These are phyloP conservation scores for Dicyrtoma fusca DNA, from an alignment of 2,888 invertebrate species.

Conservation along the genomic window DNA sequence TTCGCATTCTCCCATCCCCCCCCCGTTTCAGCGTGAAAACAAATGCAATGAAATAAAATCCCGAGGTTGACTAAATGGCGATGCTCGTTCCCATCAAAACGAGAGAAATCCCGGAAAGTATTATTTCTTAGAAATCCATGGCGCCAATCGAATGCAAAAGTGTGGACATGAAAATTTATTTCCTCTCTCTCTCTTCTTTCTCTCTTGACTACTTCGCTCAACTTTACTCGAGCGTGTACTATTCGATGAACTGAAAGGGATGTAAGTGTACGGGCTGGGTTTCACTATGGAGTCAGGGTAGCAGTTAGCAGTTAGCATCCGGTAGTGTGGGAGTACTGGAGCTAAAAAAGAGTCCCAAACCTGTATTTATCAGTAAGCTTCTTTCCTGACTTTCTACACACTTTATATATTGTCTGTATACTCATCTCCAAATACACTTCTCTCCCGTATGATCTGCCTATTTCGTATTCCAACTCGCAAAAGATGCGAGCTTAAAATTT, in stretches of 20 bases:
- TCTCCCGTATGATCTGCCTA: too few relatives aligned
- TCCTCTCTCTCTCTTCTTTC: constrained; percentile 20
- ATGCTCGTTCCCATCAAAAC: constrained; percentile 18
- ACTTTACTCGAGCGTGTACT: background rate
- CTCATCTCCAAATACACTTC: too few relatives aligned
- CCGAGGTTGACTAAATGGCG: constrained; percentile 15
- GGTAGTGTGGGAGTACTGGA: background rate
- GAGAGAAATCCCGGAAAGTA: constrained; percentile 10
- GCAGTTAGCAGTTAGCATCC: too few relatives aligned
- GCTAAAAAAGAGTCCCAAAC: constrained; percentile 17
- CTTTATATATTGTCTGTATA: background rate
- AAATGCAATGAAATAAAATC: too few relatives aligned
- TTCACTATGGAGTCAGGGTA: too few relatives aligned
- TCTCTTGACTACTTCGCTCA: background rate
- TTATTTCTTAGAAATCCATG: constrained; percentile 33
- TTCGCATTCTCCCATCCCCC: too few relatives aligned
- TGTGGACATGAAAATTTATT: constrained; percentile 39
- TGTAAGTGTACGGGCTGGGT: background rate
- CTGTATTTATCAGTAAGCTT: constrained; percentile 21
- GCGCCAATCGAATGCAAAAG: constrained; percentile 35
- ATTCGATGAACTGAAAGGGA: constrained; percentile 1
- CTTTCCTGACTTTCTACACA: constrained; percentile 6
- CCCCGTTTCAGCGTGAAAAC: too few relatives aligned
- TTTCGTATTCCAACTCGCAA: too few relatives aligned
- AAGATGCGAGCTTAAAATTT: too few relatives aligned